phyloP scores from a whole-genome alignment of 2,888 invertebrate genomes.

The Brachycybe producta region DNA sequence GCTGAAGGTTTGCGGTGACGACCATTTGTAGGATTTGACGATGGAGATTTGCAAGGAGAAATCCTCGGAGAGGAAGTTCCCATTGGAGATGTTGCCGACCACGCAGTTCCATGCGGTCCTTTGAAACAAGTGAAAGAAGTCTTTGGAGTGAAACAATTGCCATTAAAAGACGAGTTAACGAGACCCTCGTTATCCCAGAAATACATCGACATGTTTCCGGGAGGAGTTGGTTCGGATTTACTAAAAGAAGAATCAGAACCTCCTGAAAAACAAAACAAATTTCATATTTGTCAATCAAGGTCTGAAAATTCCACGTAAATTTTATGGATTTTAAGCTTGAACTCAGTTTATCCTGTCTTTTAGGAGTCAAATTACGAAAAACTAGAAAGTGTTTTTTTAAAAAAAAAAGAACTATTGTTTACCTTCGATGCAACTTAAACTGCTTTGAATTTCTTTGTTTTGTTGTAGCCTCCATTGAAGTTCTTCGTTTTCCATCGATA shows the following conservation, averaged over 20 bases:
- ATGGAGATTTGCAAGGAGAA: not conserved
- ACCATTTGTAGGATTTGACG: not conserved
- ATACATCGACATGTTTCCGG: not conserved
- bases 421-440: conserved; percentile 3
- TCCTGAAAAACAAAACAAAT: not conserved
- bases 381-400: too few species aligned
- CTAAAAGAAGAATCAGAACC: conserved; percentile 1
- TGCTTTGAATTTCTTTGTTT: conserved; percentile 21
- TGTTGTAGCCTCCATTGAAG: conserved; percentile 73
- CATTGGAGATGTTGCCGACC: not conserved
- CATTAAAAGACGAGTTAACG: too few species aligned
- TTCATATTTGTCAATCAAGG: too few species aligned
- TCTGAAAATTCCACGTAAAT: too few species aligned
- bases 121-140: too few species aligned
- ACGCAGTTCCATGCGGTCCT: too few species aligned
- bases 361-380: not conserved
- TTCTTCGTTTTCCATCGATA: conserved; percentile 75
- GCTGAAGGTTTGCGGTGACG: conserved; percentile 2
- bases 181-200: conserved; percentile 12
- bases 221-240: too few species aligned
- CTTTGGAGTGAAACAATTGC: too few species aligned
- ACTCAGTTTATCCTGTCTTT: too few species aligned
- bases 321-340: too few species aligned
- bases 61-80: not conserved
- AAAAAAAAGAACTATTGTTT: not conserved